Evolutionary conservation across 2,113 vertebrate genomes (phyloP).

Genomic region (Corynorhinus townsendii): DNA sequence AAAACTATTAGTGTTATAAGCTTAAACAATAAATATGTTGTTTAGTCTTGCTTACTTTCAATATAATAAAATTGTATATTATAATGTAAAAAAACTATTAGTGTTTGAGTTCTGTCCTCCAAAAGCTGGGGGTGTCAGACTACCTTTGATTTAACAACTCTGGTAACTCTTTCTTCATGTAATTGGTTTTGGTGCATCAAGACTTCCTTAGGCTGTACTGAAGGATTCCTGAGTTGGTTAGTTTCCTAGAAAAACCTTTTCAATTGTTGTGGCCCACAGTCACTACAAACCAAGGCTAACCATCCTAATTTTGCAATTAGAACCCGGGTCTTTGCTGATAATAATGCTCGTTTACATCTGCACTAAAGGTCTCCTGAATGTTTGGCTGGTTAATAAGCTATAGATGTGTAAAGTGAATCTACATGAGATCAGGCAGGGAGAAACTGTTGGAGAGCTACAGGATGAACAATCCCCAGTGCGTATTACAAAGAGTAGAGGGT

Average conservation of each 20-base stretch:
- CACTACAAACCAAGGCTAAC: not conserved
- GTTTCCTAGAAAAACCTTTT: not conserved
- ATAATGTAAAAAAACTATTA: not conserved
- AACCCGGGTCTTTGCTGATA: not conserved
- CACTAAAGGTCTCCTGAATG: not conserved
- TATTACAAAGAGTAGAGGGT: not conserved
- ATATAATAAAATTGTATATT: not conserved
- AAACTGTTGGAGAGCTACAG: not conserved
- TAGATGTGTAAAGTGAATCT: not conserved
- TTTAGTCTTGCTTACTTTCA: not conserved
- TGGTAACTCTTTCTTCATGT: constrained; percentile 19
- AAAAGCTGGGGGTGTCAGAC: not conserved
- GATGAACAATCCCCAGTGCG: not conserved
- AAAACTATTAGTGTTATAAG: not conserved
- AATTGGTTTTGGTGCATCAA: not conserved
- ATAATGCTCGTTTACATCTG: not conserved
- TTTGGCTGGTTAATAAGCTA: not conserved
- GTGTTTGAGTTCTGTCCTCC: not conserved
- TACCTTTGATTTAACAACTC: not conserved
- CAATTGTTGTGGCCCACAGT: not conserved
- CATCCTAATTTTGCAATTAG: not conserved
- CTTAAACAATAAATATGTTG: not conserved
- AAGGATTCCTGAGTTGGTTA: constrained; percentile 8
- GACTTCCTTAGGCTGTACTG: not conserved
- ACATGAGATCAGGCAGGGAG: not conserved